Conservation (phyloP, 2,888 invertebrate genomes). For the Cosmorhoe ocellata region DNA sequence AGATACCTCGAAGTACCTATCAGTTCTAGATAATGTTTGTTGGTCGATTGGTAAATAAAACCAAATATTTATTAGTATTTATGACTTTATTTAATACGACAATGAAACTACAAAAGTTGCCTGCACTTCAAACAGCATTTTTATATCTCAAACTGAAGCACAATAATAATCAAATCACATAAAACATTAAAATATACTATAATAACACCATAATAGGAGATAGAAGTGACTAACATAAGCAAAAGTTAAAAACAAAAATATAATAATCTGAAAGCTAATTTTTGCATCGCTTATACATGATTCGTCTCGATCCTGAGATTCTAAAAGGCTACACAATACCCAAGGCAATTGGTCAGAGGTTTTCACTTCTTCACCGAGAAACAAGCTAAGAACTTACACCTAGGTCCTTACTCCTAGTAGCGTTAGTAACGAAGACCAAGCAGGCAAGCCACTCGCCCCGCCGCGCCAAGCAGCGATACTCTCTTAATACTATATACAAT, state of each 20-base stretch:
- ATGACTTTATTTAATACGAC: constrained; percentile 83
- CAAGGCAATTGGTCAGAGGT: constrained; percentile 83
- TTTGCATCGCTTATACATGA: constrained; percentile 76
- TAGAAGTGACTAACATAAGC: constrained; percentile 78
- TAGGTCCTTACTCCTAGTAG: constrained; percentile 65
- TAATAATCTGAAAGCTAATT: constrained; percentile 68
- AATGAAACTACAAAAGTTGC: constrained; percentile 83
- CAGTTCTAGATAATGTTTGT: too few relatives aligned
- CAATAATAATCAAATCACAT: constrained; percentile 63
- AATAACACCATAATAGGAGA: constrained; percentile 68
- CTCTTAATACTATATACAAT: constrained; percentile 75
- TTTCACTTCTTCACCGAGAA: constrained; percentile 72
- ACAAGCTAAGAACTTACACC: constrained; percentile 76
- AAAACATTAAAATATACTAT: constrained; percentile 71
- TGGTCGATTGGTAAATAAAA: constrained; percentile 31
- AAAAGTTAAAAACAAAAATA: constrained; percentile 62
- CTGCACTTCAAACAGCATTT: constrained; percentile 79
- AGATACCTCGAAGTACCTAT: too few relatives aligned
- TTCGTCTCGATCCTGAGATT: constrained; percentile 71
- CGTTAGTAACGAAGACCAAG: constrained; percentile 62
- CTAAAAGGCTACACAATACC: constrained; percentile 81
- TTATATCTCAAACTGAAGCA: constrained; percentile 79
- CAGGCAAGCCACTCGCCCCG: constrained; percentile 69
- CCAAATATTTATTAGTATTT: constrained; percentile 68
- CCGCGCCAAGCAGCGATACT: constrained; percentile 61